Evolutionary conservation across 2,888 invertebrate species (phyloP).

Genomic region (Apamea sordens): DNA sequence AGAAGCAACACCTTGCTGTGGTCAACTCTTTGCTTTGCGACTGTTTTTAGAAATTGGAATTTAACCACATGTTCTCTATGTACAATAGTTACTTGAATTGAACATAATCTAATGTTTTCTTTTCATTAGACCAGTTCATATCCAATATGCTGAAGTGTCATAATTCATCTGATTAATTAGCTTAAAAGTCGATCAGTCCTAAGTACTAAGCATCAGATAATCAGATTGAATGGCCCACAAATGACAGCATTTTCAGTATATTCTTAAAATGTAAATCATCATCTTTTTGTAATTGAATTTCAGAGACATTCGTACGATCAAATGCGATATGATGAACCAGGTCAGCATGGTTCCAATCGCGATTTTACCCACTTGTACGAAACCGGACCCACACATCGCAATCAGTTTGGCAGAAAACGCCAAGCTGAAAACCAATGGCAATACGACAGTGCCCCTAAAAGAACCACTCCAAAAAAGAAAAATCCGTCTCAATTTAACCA

Average conservation of each 20-base stretch:
- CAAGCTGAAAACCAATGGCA: constrained; percentile 70
- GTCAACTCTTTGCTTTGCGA: constrained; percentile 20
- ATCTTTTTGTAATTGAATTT: constrained; percentile 74
- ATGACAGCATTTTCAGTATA: constrained; percentile 47
- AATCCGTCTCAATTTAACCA: constrained; percentile 52
- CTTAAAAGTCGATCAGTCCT: constrained; percentile 36
- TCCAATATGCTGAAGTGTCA: constrained; percentile 48
- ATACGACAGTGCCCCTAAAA: constrained; percentile 69
- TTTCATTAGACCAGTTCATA: constrained; percentile 46
- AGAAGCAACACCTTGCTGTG: constrained; percentile 29
- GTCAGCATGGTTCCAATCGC: constrained; percentile 59
- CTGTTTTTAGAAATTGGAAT: constrained; percentile 47
- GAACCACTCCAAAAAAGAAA: constrained; percentile 64
- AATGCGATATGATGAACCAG: constrained; percentile 56
- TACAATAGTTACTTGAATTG: constrained; percentile 36
- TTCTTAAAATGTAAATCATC: constrained; percentile 49
- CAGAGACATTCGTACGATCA: constrained; percentile 77
- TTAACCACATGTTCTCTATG: constrained; percentile 33
- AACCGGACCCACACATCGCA: constrained; percentile 59
- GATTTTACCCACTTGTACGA: constrained; percentile 73
- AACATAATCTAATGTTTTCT: constrained; percentile 41
- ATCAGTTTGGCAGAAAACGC: constrained; percentile 73
- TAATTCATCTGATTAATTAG: constrained; percentile 48
- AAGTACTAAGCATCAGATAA: constrained; percentile 26
- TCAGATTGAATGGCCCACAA: constrained; percentile 36